Evolutionary conservation across 2,113 vertebrate genomes (phyloP), one percentile per base, ranked within the genome.

Genomic region (Cettia cetti): DNA sequence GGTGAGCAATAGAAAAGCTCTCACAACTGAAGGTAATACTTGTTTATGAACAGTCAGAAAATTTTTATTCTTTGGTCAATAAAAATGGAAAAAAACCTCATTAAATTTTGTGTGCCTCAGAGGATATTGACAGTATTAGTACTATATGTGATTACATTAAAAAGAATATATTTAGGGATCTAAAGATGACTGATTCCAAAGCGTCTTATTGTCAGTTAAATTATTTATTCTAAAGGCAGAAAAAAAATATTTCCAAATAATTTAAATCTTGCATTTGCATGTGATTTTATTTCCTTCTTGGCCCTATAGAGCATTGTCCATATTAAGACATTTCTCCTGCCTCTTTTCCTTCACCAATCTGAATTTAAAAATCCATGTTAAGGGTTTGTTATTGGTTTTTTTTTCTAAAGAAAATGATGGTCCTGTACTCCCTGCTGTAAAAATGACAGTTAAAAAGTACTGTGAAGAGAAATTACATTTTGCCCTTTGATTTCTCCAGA

Each of bases 381-480:
- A 75, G 11, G 13, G 9, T 28, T 77, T 86, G 56, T 35, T 50
- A 7, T 24, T 40, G 26, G 4, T 3, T 45, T 45, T 52, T 52
- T 20, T 16, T 13, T 4, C 56, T 61, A 20, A 60, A 60, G 40
- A 53, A 86, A 88, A 64, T 59, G 3, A 66, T 66, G 59, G 78
- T 39, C 23, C 60, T 68, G 44, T 78, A 56, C 40, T 31, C 37
- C 30, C 28, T 74, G 59, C 71, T 84, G 50, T 74, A 93, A 82
- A 94, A 96, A 88, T 26, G 26, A 63, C 68, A 59, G n/a, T 13
- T 16, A 47, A 93, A 90, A 86, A 56, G 35, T 56, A 52, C 37
- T 70, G 33, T 75, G 39, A 50, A 86, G 59, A 71, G n/a, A 94
- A 96, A 95, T 80, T 64, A 74, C 45, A 23, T 21, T 93, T 94